Conservation (phyloP, 2,113 vertebrate genomes). For the Oceanodroma tethys region DNA sequence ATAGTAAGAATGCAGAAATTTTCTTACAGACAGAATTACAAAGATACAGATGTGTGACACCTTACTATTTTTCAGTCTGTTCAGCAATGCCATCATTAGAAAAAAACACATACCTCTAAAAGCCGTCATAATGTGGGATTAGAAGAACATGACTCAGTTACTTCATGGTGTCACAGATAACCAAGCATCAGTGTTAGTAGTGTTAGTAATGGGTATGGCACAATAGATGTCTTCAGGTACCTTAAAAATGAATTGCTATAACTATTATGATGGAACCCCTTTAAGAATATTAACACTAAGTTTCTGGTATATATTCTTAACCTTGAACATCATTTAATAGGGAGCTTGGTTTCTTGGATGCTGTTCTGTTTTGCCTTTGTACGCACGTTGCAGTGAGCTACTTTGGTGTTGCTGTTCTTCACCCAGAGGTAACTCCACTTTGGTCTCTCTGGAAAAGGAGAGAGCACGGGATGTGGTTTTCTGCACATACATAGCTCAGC, state of each 20-base stretch:
- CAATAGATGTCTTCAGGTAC: background rate
- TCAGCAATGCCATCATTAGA: background rate
- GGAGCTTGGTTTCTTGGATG: background rate
- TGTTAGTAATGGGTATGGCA: background rate
- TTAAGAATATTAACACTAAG: background rate
- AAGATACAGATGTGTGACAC: background rate
- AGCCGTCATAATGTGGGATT: background rate
- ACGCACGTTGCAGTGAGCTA: rapidly evolving
- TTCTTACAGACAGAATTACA: background rate
- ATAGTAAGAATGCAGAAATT: background rate
- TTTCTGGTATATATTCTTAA: background rate
- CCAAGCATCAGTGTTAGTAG: background rate
- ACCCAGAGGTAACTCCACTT: background rate
- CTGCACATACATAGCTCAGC: background rate
- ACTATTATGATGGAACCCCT: background rate
- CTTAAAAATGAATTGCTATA: background rate
- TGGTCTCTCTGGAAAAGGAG: background rate
- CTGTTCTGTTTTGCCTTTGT: background rate
- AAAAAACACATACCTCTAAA: background rate
- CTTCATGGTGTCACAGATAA: background rate
- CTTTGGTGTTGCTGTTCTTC: background rate
- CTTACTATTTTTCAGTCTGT: background rate
- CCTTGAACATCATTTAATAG: background rate
- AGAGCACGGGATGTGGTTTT: background rate
- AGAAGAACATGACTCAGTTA: background rate